Conservation (phyloP, 2,888 invertebrate species). For the Tetrapedia diversipes region DNA sequence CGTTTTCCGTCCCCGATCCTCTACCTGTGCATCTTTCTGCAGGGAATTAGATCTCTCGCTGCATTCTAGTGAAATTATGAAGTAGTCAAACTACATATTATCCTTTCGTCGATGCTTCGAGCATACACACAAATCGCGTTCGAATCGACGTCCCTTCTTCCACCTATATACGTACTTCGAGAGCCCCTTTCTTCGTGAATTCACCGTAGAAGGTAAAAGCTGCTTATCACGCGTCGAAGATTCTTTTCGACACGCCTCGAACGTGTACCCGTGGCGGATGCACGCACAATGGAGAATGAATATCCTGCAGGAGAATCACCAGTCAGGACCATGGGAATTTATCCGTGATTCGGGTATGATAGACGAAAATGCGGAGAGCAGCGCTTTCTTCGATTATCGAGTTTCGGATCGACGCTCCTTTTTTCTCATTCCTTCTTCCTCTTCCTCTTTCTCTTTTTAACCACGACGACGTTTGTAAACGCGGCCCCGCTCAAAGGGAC, state of each 20-base stretch:
- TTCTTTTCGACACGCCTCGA: background rate
- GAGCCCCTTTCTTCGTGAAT: slow-evolving; percentile 5
- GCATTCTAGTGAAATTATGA: background rate
- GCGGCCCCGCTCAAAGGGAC: slow-evolving; percentile 4
- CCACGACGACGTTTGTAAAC: background rate
- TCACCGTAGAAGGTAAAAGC: slow-evolving; percentile 23
- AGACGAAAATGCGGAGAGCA: slow-evolving; percentile 9
- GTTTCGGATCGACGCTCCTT: background rate
- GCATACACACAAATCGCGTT: slow-evolving; percentile 1
- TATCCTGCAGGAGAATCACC: slow-evolving; percentile 19
- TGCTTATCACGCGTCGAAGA: slow-evolving; percentile 43
- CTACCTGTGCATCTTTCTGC: background rate
- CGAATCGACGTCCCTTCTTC: background rate
- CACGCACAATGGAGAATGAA: slow-evolving; percentile 24
- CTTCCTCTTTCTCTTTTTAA: background rate
- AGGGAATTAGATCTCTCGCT: background rate
- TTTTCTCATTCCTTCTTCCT: too few species aligned
- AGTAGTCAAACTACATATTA: background rate
- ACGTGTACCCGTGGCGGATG: slow-evolving; percentile 18
- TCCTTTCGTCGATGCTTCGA: background rate
- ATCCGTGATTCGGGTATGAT: slow-evolving; percentile 16
- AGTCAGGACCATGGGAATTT: slow-evolving; percentile 12
- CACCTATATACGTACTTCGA: background rate
- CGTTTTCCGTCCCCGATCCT: background rate
- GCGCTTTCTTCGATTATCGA: background rate